Percentiles rank a stretch among this genome's conserved stretches.
Conservation (phyloP, 1,140 invertebrate genomes). For the Sarcophaga bullata region DNA sequence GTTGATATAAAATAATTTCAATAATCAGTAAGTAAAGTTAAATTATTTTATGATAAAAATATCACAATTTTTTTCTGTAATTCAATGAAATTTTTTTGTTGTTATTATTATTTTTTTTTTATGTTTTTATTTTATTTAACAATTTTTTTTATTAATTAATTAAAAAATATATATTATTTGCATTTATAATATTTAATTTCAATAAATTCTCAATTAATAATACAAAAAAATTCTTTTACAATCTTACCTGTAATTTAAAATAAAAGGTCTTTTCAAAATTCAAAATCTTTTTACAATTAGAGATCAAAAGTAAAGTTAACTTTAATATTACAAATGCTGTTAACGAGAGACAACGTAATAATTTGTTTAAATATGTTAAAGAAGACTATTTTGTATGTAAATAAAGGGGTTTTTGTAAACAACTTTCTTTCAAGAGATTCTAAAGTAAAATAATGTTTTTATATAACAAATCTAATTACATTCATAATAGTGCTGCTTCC, state of each 20-base stretch:
- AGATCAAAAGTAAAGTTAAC: constrained; percentile 12
- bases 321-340: too few species aligned
- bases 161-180: neutral
- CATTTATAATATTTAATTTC: neutral
- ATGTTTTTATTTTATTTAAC: neutral
- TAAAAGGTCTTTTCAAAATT: neutral
- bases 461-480: too few species aligned
- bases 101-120: neutral
- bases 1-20: neutral
- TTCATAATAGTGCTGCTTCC: too few species aligned
- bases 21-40: neutral
- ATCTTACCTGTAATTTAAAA: constrained; percentile 23
- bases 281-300: neutral
- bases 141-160: neutral
- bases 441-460: too few species aligned
- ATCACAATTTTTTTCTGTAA: neutral
- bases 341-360: too few species aligned
- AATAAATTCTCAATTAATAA: neutral
- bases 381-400: too few species aligned
- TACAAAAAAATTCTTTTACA: neutral
- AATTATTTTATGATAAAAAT: neutral
- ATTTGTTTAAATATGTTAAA: too few species aligned
- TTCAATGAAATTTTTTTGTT: neutral
- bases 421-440: too few species aligned
- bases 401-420: too few species aligned